Evolutionary conservation across 1,140 invertebrate species (phyloP).

Genomic region (Eriocheir sinensis): DNA sequence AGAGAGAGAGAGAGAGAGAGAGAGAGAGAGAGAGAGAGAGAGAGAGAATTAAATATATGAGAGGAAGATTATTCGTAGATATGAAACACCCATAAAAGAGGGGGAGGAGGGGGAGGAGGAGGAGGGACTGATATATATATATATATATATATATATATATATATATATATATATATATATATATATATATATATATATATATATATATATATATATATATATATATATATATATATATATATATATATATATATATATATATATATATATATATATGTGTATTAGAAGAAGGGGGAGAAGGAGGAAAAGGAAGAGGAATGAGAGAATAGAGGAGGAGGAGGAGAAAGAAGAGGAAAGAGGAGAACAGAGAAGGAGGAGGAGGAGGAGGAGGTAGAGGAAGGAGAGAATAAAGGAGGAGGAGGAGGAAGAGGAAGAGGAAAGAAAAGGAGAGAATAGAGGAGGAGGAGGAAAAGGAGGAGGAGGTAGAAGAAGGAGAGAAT

Average conservation of each 20-base stretch:
- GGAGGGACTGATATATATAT: constrained; percentile 30
- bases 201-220: constrained; percentile 13
- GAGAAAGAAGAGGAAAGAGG: neutral
- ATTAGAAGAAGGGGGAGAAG: neutral
- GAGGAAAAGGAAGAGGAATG: neutral
- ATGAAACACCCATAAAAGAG: no score
- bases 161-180: constrained; percentile 28
- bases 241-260: constrained; percentile 28
- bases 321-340: neutral
- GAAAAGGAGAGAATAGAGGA: neutral
- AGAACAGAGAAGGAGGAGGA: neutral
- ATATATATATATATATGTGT: neutral
- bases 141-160: constrained; percentile 28
- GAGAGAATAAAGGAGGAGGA: neutral
- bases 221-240: constrained; percentile 28
- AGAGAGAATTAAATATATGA: constrained; percentile 3
- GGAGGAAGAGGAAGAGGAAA: neutral
- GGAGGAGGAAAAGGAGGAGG: neutral
- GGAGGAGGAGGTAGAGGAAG: neutral
- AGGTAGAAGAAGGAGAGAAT: neutral
- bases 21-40: constrained; percentile 27
- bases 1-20: constrained; percentile 37
- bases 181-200: constrained; percentile 13
- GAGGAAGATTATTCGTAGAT: no score
- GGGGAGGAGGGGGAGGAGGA: neutral